A percentile compares a stretch with the other conserved stretches of the same genome.
These are phyloP conservation scores for Lytechinus variegatus DNA, from an alignment of 35 echinoderm and acorn worm genomes.

Conservation along the genomic window DNA sequence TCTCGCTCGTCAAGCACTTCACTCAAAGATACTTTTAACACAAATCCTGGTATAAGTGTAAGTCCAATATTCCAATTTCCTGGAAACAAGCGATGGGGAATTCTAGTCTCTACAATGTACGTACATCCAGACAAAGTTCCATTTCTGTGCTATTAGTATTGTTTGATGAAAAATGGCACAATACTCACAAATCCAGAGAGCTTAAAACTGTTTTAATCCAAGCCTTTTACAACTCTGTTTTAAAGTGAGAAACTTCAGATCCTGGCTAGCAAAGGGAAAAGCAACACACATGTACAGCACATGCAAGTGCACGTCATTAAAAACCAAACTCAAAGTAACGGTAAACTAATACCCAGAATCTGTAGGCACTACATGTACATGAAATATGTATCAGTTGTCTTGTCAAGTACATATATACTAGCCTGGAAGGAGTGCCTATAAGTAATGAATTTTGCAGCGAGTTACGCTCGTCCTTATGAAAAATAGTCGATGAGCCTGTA, in stretches of 20 bases:
- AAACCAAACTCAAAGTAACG: background rate
- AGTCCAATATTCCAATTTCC: conserved; percentile 3
- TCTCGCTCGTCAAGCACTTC: background rate
- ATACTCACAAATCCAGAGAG: background rate
- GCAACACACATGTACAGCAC: too few species aligned
- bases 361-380: background rate
- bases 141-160: background rate
- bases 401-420: background rate
- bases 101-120: background rate
- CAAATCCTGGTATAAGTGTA: background rate
- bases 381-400: background rate
- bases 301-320: background rate
- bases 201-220: background rate
- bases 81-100: background rate
- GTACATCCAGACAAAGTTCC: background rate
- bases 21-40: background rate
- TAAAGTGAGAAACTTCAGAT: background rate
- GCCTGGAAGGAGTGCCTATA: background rate
- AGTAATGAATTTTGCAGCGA: background rate
- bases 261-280: background rate
- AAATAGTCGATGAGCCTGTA: background rate
- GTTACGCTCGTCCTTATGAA: background rate
- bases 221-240: background rate
- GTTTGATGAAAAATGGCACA: background rate
- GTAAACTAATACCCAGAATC: background rate